Conservation (phyloP, 1,140 invertebrate genomes). For the Sarcophaga peregrina region DNA sequence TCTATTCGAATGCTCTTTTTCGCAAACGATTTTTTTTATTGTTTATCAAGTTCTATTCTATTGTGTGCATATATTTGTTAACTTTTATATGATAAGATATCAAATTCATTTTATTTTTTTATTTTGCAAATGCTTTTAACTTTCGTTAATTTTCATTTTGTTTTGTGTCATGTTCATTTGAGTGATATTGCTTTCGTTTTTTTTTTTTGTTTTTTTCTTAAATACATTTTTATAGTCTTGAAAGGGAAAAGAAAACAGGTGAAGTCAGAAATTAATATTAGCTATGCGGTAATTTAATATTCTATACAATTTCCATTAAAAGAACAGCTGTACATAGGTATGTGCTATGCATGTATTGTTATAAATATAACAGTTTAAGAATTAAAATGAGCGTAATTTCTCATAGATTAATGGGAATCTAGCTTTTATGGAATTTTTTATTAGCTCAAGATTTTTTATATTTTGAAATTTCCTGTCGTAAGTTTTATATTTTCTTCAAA, state of each 20-base stretch:
- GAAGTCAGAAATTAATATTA: constrained; percentile 1
- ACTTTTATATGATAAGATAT: neutral
- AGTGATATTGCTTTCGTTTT: neutral
- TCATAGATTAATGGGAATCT: too few species aligned
- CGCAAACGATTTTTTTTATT: too few species aligned
- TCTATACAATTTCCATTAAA: neutral
- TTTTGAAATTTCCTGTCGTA: too few species aligned
- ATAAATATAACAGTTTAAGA: too few species aligned
- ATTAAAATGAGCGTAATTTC: too few species aligned
- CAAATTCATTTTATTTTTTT: neutral
- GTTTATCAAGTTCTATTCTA: too few species aligned
- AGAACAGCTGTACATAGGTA: too few species aligned
- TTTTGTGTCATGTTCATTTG: neutral
- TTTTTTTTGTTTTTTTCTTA: neutral
- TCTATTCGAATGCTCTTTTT: neutral
- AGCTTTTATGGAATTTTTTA: too few species aligned
- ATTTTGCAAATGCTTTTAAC: neutral
- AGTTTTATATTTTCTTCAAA: too few species aligned
- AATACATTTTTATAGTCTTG: neutral
- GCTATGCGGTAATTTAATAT: constrained; percentile 4
- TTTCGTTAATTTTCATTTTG: neutral
- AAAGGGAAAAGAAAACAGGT: neutral
- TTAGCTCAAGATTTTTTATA: too few species aligned
- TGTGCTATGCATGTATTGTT: too few species aligned
- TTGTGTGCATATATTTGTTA: too few species aligned